Evolutionary conservation across 2,888 invertebrate species (phyloP).

Genomic region (Meganola albula): DNA sequence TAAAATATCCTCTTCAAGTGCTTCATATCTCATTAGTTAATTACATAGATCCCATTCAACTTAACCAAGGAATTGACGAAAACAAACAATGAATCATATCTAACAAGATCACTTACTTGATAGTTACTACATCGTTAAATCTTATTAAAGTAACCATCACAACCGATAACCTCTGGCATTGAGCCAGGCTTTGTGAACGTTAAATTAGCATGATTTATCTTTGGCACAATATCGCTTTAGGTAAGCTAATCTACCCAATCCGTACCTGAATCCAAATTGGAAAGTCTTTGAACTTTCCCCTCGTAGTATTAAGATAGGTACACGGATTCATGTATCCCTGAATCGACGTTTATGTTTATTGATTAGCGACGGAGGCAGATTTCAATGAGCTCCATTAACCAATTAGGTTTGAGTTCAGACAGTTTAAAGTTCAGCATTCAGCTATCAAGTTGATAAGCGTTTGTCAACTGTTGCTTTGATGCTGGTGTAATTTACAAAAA

Average conservation of each 20-base stretch:
- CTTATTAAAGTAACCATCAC: constrained; percentile 7
- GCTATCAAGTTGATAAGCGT: constrained; percentile 52
- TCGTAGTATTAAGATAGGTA: constrained; percentile 45
- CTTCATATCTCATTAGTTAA: too few species aligned
- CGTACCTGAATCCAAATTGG: constrained; percentile 45
- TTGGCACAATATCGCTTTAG: constrained; percentile 19
- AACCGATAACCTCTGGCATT: constrained; percentile 11
- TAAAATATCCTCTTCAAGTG: too few species aligned
- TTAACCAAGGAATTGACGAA: too few species aligned
- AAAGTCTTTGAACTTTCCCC: constrained; percentile 67
- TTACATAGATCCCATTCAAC: too few species aligned
- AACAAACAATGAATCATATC: too few species aligned
- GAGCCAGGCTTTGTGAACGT: too few species aligned
- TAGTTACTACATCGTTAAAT: too few species aligned
- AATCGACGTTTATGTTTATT: constrained; percentile 71
- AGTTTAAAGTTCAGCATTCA: constrained; percentile 54
- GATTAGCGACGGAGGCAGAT: constrained; percentile 60
- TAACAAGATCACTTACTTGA: too few species aligned
- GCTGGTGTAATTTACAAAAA: constrained; percentile 18
- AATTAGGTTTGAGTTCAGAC: constrained; percentile 60
- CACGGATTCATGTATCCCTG: constrained; percentile 56
- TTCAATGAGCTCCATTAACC: constrained; percentile 71
- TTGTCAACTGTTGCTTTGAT: constrained; percentile 29
- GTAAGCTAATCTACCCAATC: constrained; percentile 27
- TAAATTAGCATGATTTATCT: constrained; percentile 27